phyloP scores from a whole-genome alignment of 2,797 vertebrate genomes.

The Rousettus madagascariensis region DNA sequence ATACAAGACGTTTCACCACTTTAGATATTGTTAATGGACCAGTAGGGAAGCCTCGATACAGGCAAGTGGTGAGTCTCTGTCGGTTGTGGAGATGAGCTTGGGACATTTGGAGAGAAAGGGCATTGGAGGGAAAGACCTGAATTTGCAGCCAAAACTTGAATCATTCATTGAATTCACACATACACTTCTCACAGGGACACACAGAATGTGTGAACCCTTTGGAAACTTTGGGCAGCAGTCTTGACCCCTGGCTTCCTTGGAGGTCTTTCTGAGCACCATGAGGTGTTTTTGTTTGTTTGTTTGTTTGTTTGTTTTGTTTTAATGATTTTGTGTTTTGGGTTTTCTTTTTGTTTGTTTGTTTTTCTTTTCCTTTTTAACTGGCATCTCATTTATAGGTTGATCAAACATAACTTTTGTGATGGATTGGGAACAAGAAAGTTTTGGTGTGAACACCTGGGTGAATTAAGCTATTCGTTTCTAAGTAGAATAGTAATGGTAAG shows the following conservation, averaged over 20 bases:
- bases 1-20: background rate
- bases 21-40: background rate
- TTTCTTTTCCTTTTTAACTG: background rate
- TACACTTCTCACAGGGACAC: background rate
- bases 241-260: background rate
- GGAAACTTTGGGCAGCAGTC: background rate
- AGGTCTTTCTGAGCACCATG: background rate
- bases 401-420: background rate
- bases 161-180: background rate
- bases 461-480: background rate
- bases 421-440: background rate
- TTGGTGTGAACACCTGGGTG: background rate
- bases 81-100: background rate
- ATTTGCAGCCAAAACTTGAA: background rate
- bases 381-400: background rate
- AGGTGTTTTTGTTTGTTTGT: background rate
- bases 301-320: background rate
- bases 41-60: background rate
- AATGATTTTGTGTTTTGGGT: no score
- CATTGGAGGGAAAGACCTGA: background rate
- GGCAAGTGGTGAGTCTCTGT: background rate
- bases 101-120: background rate
- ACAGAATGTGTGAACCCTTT: background rate
- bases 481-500: background rate
- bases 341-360: background rate